These are phyloP conservation scores for Trichomycterus rosablanca DNA, from an alignment of 2,113 vertebrate species.

Conservation along the genomic window DNA sequence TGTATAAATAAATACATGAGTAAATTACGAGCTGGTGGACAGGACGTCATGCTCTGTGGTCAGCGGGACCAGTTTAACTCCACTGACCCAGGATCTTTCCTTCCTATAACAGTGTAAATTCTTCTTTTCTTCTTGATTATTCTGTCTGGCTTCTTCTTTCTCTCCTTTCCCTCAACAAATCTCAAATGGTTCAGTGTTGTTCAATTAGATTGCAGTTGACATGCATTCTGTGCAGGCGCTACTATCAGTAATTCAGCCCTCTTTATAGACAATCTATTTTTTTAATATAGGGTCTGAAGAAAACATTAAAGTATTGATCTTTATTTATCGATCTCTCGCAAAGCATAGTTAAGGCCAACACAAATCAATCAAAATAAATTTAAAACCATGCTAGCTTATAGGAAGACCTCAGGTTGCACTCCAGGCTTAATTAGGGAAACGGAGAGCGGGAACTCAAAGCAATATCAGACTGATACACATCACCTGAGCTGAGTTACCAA, in stretches of 20 bases:
- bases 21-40: conserved; percentile 15
- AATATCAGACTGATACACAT: conserved; percentile 67
- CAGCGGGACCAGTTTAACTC: background rate
- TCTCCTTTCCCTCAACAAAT: conserved; percentile 65
- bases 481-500: conserved; percentile 48
- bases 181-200: conserved; percentile 68
- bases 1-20: conserved; percentile 12
- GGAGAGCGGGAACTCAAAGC: conserved; percentile 51
- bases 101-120: background rate
- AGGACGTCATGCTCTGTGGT: conserved; percentile 20
- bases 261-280: conserved; percentile 81
- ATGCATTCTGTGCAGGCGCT: conserved; percentile 72
- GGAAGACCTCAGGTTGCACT: conserved; percentile 54
- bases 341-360: conserved; percentile 93
- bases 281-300: conserved; percentile 84
- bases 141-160: conserved; percentile 35
- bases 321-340: conserved; percentile 86
- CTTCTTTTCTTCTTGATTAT: conserved; percentile 18
- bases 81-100: conserved; percentile 2
- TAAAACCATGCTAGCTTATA: conserved; percentile 82
- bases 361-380: conserved; percentile 94
- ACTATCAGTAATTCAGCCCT: conserved; percentile 73
- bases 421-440: conserved; percentile 65
- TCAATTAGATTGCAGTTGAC: conserved; percentile 80
- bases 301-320: conserved; percentile 89